phyloP scores from a whole-genome alignment of 2,888 invertebrate genomes.

The Pammene fasciana region DNA sequence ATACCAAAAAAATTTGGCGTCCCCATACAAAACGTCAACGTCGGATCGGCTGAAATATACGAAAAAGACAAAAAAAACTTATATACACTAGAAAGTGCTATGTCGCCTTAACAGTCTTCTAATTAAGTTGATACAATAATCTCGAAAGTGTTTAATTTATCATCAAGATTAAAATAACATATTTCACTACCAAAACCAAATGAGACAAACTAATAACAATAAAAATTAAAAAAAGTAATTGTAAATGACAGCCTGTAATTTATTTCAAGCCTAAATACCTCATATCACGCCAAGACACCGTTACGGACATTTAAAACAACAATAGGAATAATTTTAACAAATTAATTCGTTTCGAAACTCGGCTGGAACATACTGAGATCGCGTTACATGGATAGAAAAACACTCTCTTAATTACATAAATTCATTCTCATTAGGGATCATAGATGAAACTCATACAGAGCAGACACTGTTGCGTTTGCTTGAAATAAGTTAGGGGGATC shows the following conservation, averaged over 20 bases:
- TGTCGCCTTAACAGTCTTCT: too few relatives aligned
- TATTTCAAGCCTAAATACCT: conserved; percentile 30
- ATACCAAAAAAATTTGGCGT: too few relatives aligned
- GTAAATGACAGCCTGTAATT: conserved; percentile 27
- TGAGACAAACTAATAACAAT: conserved; percentile 17
- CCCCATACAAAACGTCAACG: too few relatives aligned
- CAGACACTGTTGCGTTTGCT: not conserved
- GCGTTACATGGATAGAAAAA: conserved; percentile 40
- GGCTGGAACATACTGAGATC: conserved; percentile 27
- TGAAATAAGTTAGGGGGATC: too few relatives aligned
- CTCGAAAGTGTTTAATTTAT: too few relatives aligned
- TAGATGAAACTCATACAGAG: conserved; percentile 20
- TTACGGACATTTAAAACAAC: conserved; percentile 31
- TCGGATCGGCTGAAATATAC: too few relatives aligned
- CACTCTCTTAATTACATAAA: conserved; percentile 41
- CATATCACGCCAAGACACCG: conserved; percentile 28
- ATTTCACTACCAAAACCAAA: not conserved
- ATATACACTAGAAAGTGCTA: too few relatives aligned
- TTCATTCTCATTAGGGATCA: conserved; percentile 37
- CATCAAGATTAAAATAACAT: conserved; percentile 3
- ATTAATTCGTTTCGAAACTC: conserved; percentile 34
- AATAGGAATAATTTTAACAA: conserved; percentile 40
- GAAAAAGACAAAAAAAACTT: too few relatives aligned
- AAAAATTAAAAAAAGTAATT: conserved; percentile 28
- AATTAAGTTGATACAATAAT: too few relatives aligned